Base-by-base conservation (phyloP, 2,888 invertebrate species). In the Sylvicola cinctus region DNA sequence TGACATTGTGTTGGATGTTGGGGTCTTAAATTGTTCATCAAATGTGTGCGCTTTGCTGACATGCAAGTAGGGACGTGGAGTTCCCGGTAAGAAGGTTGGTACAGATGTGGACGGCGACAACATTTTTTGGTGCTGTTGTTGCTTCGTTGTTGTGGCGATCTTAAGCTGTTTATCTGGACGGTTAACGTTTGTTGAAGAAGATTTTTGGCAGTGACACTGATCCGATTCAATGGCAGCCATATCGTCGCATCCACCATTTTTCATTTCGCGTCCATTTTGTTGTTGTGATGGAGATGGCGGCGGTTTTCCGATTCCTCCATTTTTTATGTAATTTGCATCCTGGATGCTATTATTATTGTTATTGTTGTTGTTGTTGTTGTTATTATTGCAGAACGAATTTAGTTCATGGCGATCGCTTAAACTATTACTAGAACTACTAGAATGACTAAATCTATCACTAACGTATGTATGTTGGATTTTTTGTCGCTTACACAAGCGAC, bases 401-500 rank as follows among this genome's bases (percentile, higher is more conserved):
- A 32, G n/a, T 30, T 36, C 38, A 36, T 41, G 20, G 20, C 20
- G 20, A 20, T 20, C 20, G 8, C 20, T 20, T n/a, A n/a, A n/a
- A n/a, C n/a, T n/a, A n/a, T n/a, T n/a, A n/a, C n/a, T n/a, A n/a
- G n/a, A n/a, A n/a, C n/a, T 20, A 20, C 20, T 20, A 20, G 20
- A 20, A 20, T 20, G 20, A 20, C 20, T 20, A 20, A 20, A 20
- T 20, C 39, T 36, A 33, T 37, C 41, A 14, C 31, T 38, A 5
- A 36, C 36, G 33, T 42, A 57, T 38, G 50, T 46, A 42, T 58
- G 58, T 38, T 54, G 53, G 2, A 54, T 58, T 46, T 58, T 58
- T 38, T 58, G 58, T 3, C 58, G 54, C 39, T 58, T 58, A 43
- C 58, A 58, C 29, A 55, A 47, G 38, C 55, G 58, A 41, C 58